Conservation (phyloP, 1,140 invertebrate species). For the Ephestia elutella region DNA sequence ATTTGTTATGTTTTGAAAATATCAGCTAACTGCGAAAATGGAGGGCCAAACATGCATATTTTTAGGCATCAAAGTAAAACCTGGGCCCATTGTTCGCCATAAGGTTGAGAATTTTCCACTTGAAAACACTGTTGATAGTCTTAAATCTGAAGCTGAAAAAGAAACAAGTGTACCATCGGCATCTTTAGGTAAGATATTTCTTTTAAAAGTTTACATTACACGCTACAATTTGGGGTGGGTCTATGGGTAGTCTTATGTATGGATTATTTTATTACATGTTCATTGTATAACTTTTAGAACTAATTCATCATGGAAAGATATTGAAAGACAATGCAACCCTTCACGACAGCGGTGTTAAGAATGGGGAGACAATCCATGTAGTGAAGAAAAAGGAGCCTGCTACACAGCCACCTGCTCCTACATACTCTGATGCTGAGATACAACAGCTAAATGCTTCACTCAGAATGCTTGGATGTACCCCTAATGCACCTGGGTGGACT, state of each 20-base stretch:
- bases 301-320: constrained; percentile 66
- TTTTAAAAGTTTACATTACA: neutral
- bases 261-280: too few relatives aligned
- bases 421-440: constrained; percentile 51
- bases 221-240: too few relatives aligned
- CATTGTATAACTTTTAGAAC: constrained; percentile 29
- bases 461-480: constrained; percentile 56
- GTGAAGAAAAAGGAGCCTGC: constrained; percentile 53
- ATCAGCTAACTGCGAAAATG: constrained; percentile 26
- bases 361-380: constrained; percentile 66
- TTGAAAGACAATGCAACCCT: constrained; percentile 50
- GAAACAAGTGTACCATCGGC: constrained; percentile 54
- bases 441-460: constrained; percentile 51
- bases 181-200: constrained; percentile 43
- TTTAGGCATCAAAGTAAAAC: constrained; percentile 63
- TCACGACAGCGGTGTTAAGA: constrained; percentile 54
- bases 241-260: too few relatives aligned
- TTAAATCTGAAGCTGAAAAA: constrained; percentile 57
- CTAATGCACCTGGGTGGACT: constrained; percentile 65
- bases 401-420: constrained; percentile 29
- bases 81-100: constrained; percentile 56
- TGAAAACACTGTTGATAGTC: constrained; percentile 50
- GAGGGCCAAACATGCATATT: constrained; percentile 48
- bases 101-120: constrained; percentile 59
- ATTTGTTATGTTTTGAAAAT: neutral